phyloP scores from a whole-genome alignment of 2,113 vertebrate species.

The Oncorhynchus clarkii region DNA sequence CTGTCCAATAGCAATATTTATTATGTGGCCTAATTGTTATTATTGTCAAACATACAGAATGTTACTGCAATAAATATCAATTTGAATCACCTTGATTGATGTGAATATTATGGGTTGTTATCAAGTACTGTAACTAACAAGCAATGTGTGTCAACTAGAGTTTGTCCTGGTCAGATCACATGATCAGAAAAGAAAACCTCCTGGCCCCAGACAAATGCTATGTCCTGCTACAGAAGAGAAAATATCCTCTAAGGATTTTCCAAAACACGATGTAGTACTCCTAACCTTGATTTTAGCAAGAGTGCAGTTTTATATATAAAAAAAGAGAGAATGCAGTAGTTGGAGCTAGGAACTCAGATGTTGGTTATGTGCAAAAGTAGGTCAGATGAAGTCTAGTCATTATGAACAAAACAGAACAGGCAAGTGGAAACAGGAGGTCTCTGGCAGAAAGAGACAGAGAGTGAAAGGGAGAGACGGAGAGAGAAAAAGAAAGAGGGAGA shows the following conservation, averaged over 20 bases:
- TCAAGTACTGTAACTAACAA: too few species aligned
- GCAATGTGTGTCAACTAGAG: too few species aligned
- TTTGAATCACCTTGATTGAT: too few species aligned
- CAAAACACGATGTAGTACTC: neutral
- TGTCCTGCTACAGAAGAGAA: neutral
- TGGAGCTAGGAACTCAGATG: conserved; percentile 42
- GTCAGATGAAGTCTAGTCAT: conserved; percentile 31
- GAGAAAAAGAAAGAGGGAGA: neutral
- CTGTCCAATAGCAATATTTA: too few species aligned
- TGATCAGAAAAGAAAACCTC: too few species aligned
- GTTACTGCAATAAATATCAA: too few species aligned
- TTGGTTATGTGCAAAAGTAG: conserved; percentile 31
- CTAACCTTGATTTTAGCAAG: neutral
- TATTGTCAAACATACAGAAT: too few species aligned
- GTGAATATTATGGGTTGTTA: too few species aligned
- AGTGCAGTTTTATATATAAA: neutral
- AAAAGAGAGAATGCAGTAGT: conserved; percentile 3
- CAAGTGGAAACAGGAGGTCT: conserved; percentile 8
- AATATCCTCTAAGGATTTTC: neutral
- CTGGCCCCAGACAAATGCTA: neutral
- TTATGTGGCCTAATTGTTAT: too few species aligned
- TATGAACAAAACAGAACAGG: neutral
- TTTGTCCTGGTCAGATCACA: too few species aligned
- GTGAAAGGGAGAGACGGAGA: too few species aligned
- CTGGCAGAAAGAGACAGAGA: neutral